These are phyloP conservation scores for Timema podura DNA, from an alignment of 2,888 invertebrate genomes.

Conservation along the genomic window DNA sequence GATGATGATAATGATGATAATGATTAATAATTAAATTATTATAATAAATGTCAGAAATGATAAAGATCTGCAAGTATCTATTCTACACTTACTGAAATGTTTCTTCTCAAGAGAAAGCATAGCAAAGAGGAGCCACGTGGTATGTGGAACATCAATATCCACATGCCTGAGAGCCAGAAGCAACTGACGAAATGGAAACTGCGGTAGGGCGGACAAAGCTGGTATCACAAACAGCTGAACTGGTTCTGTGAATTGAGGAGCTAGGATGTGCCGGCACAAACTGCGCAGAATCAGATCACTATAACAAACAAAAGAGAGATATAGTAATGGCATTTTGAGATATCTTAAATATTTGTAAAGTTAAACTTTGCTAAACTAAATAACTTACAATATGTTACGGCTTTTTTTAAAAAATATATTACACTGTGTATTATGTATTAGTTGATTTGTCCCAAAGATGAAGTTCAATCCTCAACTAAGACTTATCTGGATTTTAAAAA, in stretches of 20 bases:
- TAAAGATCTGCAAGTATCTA: background rate
- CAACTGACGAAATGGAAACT: constrained; percentile 50
- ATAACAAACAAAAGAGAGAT: constrained; percentile 14
- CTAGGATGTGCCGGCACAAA: constrained; percentile 64
- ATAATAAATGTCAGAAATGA: background rate
- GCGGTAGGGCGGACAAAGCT: constrained; percentile 51
- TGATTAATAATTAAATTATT: background rate
- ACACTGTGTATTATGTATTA: no score
- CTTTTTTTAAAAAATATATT: no score
- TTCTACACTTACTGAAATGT: constrained; percentile 55
- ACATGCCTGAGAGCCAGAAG: constrained; percentile 34
- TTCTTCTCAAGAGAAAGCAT: constrained; percentile 63
- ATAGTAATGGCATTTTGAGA: no score
- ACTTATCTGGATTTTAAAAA: no score
- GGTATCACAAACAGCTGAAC: constrained; percentile 68
- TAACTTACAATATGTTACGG: no score
- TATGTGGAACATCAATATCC: constrained; percentile 17
- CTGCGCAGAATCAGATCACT: constrained; percentile 51
- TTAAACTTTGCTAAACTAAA: no score
- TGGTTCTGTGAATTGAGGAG: constrained; percentile 61
- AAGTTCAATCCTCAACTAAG: no score
- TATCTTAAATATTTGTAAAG: no score
- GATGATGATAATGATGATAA: no score
- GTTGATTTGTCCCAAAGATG: no score
- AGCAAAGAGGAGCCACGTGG: constrained; percentile 62